Evolutionary conservation across 1,140 invertebrate species (phyloP), one percentile per base, ranked within the genome.

Genomic region (Camponotus vicinus): DNA sequence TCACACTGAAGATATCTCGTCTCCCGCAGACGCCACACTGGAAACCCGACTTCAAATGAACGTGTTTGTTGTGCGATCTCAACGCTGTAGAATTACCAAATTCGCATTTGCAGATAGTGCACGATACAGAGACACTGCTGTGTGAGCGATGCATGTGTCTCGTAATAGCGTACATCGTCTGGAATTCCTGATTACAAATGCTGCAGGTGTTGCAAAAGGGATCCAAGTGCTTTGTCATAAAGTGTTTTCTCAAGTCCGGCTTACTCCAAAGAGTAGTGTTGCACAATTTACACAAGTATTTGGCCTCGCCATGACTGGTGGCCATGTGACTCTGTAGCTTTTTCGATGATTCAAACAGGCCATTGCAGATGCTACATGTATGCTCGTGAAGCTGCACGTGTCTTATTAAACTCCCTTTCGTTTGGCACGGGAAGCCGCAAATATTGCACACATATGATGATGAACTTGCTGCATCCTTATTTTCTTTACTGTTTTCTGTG

Each of bases 191-290:
- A 13, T 83, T 75, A 32, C 79, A 83, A n/a, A 59, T 18, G 18
- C 3, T 73, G 79, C 79, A 83, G 32, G 27, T 83, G 8, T 63
- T 83, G 55, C 67, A 73, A 32, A 61, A 61, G 2, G 79, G 55
- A 34, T 83, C 79, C 9, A 83, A 37, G n/a, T 83, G 79, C 11
- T n/a, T 61, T n/a, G 42, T n/a, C 27, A 57, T n/a, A n/a, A 83
- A 49, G n/a, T 83, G 79, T n/a, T 83, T 71, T 42, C 45, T 83
- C 69, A 83, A 63, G 69, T 83, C 79, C 7, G 79, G 7, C 8
- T 61, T 55, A 40, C 15, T 75, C 79, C 79, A 83, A 1, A n/a
- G 1, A 13, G 61, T 70, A 5, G 52, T 49, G 32, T 75, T 61
- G 13, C 79, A 83, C 13, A 83, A 8, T n/a, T 75, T 57, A 15